These are phyloP conservation scores for Myopa testacea DNA, from an alignment of 2,888 invertebrate genomes.

Conservation along the genomic window DNA sequence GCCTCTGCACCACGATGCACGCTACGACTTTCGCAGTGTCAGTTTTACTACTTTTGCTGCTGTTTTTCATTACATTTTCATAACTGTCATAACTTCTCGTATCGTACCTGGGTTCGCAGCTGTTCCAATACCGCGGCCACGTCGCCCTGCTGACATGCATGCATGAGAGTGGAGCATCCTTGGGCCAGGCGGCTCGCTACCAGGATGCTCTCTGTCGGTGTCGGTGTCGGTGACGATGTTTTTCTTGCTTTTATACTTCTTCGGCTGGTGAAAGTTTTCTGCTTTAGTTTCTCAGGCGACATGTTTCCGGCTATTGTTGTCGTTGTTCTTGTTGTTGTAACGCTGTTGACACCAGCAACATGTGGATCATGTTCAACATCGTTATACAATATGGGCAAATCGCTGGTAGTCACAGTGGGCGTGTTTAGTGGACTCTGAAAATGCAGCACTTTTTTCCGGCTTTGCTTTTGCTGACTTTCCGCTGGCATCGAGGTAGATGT, in stretches of 20 bases:
- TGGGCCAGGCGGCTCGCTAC: conserved; percentile 69
- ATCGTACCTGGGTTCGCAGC: conserved; percentile 79
- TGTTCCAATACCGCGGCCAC: conserved; percentile 80
- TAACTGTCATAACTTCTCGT: background rate
- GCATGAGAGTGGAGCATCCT: conserved; percentile 89
- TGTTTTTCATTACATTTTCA: no score
- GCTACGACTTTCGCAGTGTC: background rate
- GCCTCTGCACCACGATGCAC: no score
- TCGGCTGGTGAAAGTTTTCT: no score
- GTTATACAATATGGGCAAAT: background rate
- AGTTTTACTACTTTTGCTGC: background rate
- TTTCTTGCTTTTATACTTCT: conserved; percentile 21
- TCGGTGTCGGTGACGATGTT: conserved; percentile 36
- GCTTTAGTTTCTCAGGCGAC: no score
- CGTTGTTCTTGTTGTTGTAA: background rate
- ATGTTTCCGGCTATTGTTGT: conserved; percentile 32
- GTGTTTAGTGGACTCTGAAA: conserved; percentile 20
- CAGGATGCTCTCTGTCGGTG: conserved; percentile 23
- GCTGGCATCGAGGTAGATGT: conserved; percentile 18
- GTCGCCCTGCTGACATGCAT: conserved; percentile 90
- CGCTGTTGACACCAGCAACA: background rate
- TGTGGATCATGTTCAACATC: conserved; percentile 7
- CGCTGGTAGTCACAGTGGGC: background rate
- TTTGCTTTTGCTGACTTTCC: conserved; percentile 21
- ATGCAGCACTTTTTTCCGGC: conserved; percentile 37